Conservation (phyloP, 2,888 invertebrate genomes). For the Caenorhabditis plicata region DNA sequence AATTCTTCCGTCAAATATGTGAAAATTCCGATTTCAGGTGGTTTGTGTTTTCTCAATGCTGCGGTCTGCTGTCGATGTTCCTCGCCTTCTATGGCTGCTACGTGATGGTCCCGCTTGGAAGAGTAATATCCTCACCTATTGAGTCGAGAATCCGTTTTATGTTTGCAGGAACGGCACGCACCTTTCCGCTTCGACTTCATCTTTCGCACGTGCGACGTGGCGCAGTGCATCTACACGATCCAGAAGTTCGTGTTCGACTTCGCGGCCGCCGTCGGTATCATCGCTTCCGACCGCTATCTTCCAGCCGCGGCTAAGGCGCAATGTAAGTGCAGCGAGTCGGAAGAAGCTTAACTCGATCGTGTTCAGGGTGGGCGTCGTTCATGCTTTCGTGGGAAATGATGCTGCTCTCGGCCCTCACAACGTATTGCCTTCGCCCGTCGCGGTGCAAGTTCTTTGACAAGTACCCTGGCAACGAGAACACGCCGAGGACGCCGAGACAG, state of each 20-base stretch:
- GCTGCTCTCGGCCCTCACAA: constrained; percentile 50
- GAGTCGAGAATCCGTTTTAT: neutral
- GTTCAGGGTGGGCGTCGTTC: constrained; percentile 61
- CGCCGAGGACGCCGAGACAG: neutral
- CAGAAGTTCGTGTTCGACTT: constrained; percentile 64
- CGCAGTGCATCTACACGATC: constrained; percentile 58
- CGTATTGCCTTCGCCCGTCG: constrained; percentile 53
- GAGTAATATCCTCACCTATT: constrained; percentile 30
- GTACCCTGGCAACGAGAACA: constrained; percentile 18
- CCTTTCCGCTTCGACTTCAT: constrained; percentile 56
- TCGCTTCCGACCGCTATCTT: constrained; percentile 47
- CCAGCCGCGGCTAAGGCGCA: constrained; percentile 55
- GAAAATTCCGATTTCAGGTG: constrained; percentile 36
- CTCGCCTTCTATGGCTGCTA: constrained; percentile 63
- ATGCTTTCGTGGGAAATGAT: constrained; percentile 63
- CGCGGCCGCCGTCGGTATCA: constrained; percentile 50
- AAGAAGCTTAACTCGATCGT: constrained; percentile 1
- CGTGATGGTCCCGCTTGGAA: constrained; percentile 59
- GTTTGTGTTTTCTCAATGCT: constrained; percentile 57
- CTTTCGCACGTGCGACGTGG: constrained; percentile 60
- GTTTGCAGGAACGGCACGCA: constrained; percentile 42
- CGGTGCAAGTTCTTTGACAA: constrained; percentile 33
- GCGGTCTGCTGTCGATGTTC: constrained; percentile 59
- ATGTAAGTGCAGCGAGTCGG: constrained; percentile 38
- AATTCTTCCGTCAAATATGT: too few relatives aligned